Conservation (phyloP, 2,888 invertebrate species). For the Erebia epiphron region DNA sequence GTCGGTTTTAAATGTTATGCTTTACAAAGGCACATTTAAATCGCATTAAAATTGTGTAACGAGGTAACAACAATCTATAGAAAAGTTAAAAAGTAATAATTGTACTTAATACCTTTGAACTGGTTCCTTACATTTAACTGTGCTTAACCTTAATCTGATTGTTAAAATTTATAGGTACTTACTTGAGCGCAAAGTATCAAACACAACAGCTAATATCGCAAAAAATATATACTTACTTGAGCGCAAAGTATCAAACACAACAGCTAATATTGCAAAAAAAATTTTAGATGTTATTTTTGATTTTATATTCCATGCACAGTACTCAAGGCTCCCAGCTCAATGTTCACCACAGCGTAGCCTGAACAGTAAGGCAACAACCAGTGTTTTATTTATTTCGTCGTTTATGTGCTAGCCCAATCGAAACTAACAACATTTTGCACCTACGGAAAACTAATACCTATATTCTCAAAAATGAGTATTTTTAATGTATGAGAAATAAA, state of each 20-base stretch:
- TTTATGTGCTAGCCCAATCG: not conserved
- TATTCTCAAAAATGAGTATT: not conserved
- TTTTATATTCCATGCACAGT: conserved; percentile 46
- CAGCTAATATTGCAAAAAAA: not conserved
- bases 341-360: conserved; percentile 51
- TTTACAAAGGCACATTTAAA: not conserved
- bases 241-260: not conserved
- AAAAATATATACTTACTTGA: too few relatives aligned
- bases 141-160: not conserved
- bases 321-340: conserved; percentile 52
- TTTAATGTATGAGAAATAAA: not conserved
- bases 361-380: conserved; percentile 40
- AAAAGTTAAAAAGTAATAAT: not conserved
- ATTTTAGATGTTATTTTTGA: not conserved
- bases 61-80: not conserved
- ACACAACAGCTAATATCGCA: too few relatives aligned
- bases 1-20: not conserved
- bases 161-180: not conserved
- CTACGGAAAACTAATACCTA: not conserved
- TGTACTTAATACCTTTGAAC: not conserved
- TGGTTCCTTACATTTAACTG: not conserved
- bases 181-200: not conserved
- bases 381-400: not conserved
- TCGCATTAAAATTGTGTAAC: not conserved
- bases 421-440: not conserved